phyloP scores from a whole-genome alignment of 2,888 invertebrate genomes.

The Drosophila parthenogenetica region DNA sequence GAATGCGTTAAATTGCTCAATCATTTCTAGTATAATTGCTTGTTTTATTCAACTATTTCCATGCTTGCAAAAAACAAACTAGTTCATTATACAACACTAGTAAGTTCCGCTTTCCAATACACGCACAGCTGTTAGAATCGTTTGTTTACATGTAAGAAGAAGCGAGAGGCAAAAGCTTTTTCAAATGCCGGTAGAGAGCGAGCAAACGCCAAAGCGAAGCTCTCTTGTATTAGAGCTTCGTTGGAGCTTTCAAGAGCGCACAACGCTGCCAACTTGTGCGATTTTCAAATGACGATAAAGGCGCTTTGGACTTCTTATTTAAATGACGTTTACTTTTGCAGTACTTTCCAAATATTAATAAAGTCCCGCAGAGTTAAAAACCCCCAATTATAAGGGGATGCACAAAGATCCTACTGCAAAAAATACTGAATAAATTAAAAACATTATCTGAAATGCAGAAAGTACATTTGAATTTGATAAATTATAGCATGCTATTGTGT shows the following conservation, averaged over 20 bases:
- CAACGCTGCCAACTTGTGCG: slow-evolving; percentile 43
- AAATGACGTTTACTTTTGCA: neutral
- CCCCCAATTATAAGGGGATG: neutral
- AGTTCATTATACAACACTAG: slow-evolving; percentile 37
- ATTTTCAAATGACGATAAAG: neutral
- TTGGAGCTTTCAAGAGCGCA: slow-evolving; percentile 23
- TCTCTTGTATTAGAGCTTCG: neutral
- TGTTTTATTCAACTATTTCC: slow-evolving; percentile 14
- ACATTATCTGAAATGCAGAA: neutral
- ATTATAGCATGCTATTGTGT: neutral
- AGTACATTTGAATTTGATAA: slow-evolving; percentile 1
- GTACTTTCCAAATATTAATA: neutral
- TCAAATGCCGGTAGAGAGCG: slow-evolving; percentile 34
- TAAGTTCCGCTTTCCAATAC: neutral
- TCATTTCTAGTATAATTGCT: slow-evolving; percentile 31
- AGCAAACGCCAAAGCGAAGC: slow-evolving; percentile 20
- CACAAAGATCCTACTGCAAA: neutral
- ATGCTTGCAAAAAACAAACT: slow-evolving; percentile 15
- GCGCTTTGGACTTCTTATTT: neutral
- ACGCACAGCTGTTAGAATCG: slow-evolving; percentile 50
- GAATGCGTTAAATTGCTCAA: slow-evolving; percentile 37
- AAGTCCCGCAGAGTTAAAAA: neutral
- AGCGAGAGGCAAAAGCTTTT: slow-evolving; percentile 39
- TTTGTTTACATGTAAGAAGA: slow-evolving; percentile 61
- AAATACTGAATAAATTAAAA: neutral